Evolutionary conservation across 2,113 vertebrate genomes (phyloP).

Genomic region (Lepidothrix coronata): DNA sequence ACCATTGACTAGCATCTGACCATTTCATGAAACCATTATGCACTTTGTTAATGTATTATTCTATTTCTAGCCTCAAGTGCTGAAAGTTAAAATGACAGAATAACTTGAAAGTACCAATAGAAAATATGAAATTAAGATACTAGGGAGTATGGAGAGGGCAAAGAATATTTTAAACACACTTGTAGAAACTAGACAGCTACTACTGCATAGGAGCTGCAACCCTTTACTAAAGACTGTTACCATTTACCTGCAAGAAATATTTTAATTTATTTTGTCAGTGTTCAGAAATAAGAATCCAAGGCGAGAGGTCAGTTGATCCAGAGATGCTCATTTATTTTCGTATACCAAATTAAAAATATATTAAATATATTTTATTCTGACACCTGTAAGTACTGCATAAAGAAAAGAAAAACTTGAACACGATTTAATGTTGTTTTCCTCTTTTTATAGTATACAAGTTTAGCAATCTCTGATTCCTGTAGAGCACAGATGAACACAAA

Average conservation of each 20-base stretch:
- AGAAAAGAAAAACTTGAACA: neutral
- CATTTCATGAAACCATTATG: constrained; percentile 49
- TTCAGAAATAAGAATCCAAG: neutral
- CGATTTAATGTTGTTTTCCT: neutral
- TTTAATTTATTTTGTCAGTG: constrained; percentile 12
- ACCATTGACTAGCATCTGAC: constrained; percentile 14
- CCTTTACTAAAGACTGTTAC: neutral
- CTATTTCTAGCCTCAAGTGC: constrained; percentile 43
- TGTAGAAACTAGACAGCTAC: neutral
- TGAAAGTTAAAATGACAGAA: constrained; percentile 59
- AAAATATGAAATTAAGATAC: constrained; percentile 54
- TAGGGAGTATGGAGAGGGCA: neutral
- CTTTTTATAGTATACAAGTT: neutral
- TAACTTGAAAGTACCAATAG: constrained; percentile 42
- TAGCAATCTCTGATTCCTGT: neutral
- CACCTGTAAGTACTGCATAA: neutral
- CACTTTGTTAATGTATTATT: constrained; percentile 47
- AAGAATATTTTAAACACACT: constrained; percentile 43
- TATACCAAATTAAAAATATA: constrained; percentile 20
- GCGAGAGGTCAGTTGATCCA: neutral
- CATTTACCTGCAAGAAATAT: neutral
- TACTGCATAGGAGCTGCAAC: neutral
- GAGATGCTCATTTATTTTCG: neutral
- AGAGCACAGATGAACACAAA: neutral
- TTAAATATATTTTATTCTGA: constrained; percentile 28